These are phyloP conservation scores for Alosa sapidissima DNA, from an alignment of 2,797 vertebrate species.

Conservation along the genomic window DNA sequence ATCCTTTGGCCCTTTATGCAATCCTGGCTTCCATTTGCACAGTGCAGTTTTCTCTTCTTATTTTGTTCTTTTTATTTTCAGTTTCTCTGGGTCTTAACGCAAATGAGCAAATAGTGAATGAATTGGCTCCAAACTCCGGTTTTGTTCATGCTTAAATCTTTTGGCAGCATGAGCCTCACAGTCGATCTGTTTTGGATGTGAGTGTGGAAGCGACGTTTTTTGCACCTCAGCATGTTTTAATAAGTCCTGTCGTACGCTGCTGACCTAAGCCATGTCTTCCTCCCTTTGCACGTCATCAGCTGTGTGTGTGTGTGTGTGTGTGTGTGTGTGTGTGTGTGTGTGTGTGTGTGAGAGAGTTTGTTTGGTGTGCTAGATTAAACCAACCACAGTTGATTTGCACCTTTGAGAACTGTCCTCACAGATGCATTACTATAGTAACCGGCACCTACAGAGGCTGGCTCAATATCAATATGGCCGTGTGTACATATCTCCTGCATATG, in stretches of 20 bases:
- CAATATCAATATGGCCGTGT: constrained; percentile 2
- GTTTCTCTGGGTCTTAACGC: neutral
- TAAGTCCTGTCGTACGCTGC: neutral
- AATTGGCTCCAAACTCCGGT: neutral
- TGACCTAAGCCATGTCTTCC: constrained; percentile 3
- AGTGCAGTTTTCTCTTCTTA: neutral
- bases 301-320: constrained; percentile 36
- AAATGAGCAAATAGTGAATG: neutral
- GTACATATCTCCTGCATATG: constrained; percentile 54
- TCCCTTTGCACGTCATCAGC: constrained; percentile 34
- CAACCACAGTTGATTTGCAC: constrained; percentile 44
- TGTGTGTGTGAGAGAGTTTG: constrained; percentile 27
- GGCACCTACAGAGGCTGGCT: neutral
- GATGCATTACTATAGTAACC: constrained; percentile 48
- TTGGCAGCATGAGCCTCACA: neutral
- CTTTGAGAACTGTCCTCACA: neutral
- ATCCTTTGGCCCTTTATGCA: neutral
- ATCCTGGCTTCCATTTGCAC: constrained; percentile 14
- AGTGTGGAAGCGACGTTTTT: neutral
- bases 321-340: neutral
- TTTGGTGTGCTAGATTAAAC: constrained; percentile 38
- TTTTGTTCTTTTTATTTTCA: neutral
- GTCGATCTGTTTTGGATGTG: neutral
- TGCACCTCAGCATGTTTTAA: constrained; percentile 3
- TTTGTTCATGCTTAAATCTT: neutral